Evolutionary conservation across 2,113 vertebrate species (phyloP), one percentile per base, ranked within the genome.

Genomic region (Penelope pileata): DNA sequence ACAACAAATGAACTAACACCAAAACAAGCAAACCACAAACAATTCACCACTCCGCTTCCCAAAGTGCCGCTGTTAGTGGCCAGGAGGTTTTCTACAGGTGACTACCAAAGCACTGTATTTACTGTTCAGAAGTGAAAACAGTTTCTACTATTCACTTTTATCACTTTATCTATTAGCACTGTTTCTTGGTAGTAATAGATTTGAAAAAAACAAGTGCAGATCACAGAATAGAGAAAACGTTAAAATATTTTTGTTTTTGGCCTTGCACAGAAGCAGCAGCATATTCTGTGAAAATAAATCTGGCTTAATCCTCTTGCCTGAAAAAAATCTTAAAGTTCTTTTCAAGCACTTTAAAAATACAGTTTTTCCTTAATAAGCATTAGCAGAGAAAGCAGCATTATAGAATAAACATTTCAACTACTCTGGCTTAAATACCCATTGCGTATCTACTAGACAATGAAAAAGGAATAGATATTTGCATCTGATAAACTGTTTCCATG

Each of bases 271-370:
- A 43, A 47, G 72, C 32, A 34, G 32, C 17, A 47, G 84, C 66
- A 75, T 47, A 62, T 19, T 45, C 56, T 60, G 23, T 63, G 40
- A 84, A 84, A 84, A 68, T 82, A 96, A 84, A 96, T 87, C 81
- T 70, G 66, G 22, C 87, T 72, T 95, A 86, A 94, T 92, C 87
- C 62, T 89, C 90, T 84, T 70, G 77, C 36, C 73, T 76, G 82
- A 83, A 95, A 93, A 96, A 92, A 89, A 86, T 15, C 26, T 54
- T 4, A 3, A 78, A 86, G 56, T 72, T 82, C 43, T 72, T 94
- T 89, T 60, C 66, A 91, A 92, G 73, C 62, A 84, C 73, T 82
- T 92, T 26, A 88, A 86, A 94, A 96, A 91, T 81, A 66, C n/a
- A 82, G 69, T 16, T 81, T 63, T 69, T 58, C 60, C 73, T 93